phyloP scores from a whole-genome alignment of 2,113 vertebrate genomes.

The Oxygymnocypris stewartii region DNA sequence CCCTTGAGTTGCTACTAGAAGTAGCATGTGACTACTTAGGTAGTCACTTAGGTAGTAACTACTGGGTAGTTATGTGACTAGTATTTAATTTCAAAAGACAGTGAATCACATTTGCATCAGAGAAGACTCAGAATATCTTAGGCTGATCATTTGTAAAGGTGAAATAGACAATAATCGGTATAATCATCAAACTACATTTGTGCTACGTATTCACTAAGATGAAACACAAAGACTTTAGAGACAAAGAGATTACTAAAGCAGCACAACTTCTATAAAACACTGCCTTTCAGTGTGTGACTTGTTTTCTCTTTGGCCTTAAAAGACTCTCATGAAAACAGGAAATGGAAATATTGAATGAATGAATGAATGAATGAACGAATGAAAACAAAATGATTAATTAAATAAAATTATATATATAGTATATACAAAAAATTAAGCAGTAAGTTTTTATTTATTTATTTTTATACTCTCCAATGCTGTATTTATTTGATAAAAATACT shows the following conservation, averaged over 20 bases:
- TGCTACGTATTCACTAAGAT: neutral
- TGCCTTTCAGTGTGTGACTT: slow-evolving; percentile 4
- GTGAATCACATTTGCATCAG: neutral
- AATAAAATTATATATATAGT: neutral
- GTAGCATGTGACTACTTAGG: too few species aligned
- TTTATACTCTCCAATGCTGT: too few species aligned
- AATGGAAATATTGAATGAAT: neutral
- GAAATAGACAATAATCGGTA: neutral
- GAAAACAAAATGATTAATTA: neutral
- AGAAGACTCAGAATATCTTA: neutral
- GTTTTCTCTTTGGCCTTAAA: slow-evolving; percentile 31
- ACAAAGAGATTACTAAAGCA: neutral
- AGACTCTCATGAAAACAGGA: slow-evolving; percentile 21
- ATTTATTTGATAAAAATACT: too few species aligned
- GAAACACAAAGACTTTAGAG: neutral
- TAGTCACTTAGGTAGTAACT: too few species aligned
- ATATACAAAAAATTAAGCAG: too few species aligned
- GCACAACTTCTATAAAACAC: slow-evolving; percentile 22
- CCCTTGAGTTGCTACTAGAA: neutral
- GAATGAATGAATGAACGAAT: too few species aligned
- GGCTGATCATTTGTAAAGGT: neutral
- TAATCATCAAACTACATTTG: neutral
- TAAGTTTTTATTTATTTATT: too few species aligned
- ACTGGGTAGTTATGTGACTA: neutral
- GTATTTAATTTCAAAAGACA: neutral